Conservation (phyloP, 1,140 invertebrate species). For the Yoshiicerus persimilis region DNA sequence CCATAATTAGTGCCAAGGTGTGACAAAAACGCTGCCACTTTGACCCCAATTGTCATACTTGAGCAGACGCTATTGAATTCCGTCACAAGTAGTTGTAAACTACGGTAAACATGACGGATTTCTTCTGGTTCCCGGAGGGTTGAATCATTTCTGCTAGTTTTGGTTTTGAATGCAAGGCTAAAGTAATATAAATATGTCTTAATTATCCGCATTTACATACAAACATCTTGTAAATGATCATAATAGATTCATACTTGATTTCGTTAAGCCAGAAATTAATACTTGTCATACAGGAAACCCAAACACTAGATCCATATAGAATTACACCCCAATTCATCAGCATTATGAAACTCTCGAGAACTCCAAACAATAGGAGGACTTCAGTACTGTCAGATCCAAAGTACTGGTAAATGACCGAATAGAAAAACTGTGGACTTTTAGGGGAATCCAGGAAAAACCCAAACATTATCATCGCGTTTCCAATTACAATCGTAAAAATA, state of each 20-base stretch:
- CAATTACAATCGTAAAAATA: constrained; percentile 1
- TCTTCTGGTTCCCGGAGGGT: not conserved
- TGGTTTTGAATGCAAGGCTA: not conserved
- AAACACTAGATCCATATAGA: not conserved
- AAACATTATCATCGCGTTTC: constrained; percentile 2
- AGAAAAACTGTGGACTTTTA: constrained; percentile 25
- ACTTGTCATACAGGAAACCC: not conserved
- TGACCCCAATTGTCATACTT: not conserved
- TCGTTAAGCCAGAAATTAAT: constrained; percentile 22
- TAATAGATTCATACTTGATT: not conserved
- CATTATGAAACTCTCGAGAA: constrained; percentile 18
- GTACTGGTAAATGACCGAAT: not conserved
- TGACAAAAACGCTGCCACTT: constrained; percentile 6
- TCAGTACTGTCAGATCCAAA: not conserved
- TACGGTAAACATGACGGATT: not conserved
- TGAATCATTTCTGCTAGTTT: not conserved
- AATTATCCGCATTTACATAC: too few relatives aligned
- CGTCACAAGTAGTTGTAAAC: not conserved
- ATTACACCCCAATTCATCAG: constrained; percentile 13
- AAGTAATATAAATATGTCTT: not conserved
- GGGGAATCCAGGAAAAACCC: constrained; percentile 8
- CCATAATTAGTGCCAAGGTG: constrained; percentile 34
- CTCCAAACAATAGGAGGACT: not conserved
- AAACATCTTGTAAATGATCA: too few relatives aligned
- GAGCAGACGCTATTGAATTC: constrained; percentile 22